Conservation (phyloP, 1,140 invertebrate genomes). For the Paracyclopina nana region DNA sequence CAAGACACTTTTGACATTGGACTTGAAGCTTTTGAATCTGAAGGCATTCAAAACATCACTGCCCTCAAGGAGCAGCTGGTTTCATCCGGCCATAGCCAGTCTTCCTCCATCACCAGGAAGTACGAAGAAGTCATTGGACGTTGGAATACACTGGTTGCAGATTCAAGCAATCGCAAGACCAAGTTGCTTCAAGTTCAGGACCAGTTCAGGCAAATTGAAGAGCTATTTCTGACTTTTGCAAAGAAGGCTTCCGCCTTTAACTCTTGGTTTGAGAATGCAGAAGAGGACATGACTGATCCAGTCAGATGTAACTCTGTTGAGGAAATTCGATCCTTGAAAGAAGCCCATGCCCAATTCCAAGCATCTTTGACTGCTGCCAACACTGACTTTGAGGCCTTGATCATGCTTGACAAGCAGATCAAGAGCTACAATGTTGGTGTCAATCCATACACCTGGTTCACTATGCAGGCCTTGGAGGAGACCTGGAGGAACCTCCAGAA, state of each 20-base stretch:
- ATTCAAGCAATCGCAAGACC: slow-evolving; percentile 75
- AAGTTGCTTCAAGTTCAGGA: slow-evolving; percentile 48
- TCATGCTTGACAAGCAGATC: slow-evolving; percentile 87
- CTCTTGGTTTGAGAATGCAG: slow-evolving; percentile 99
- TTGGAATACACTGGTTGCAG: slow-evolving; percentile 80
- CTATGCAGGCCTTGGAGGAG: slow-evolving; percentile 97
- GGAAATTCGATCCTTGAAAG: slow-evolving; percentile 72
- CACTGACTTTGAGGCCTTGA: slow-evolving; percentile 87
- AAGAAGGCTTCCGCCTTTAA: slow-evolving; percentile 99
- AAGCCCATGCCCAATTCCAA: slow-evolving; percentile 95
- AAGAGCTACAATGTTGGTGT: slow-evolving; percentile 96
- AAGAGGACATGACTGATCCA: slow-evolving; percentile 96
- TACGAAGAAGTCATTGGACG: slow-evolving; percentile 79
- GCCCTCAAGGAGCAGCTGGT: slow-evolving; percentile 83
- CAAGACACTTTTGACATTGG: slow-evolving; percentile 92
- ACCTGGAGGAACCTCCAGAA: slow-evolving; percentile 98
- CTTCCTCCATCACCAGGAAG: slow-evolving; percentile 64
- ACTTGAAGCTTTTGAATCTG: slow-evolving; percentile 88
- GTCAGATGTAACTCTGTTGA: slow-evolving; percentile 77
- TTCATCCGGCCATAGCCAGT: slow-evolving; percentile 72
- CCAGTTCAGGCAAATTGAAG: slow-evolving; percentile 95
- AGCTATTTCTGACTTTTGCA: slow-evolving; percentile 93
- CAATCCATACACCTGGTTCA: slow-evolving; percentile 99
- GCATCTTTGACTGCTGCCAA: slow-evolving; percentile 84
- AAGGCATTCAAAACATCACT: slow-evolving; percentile 96